A percentile compares a stretch with the other conserved stretches of the same genome.
These are phyloP conservation scores for Molossus alvarezi DNA, from an alignment of 2,797 vertebrate genomes.

Conservation along the genomic window DNA sequence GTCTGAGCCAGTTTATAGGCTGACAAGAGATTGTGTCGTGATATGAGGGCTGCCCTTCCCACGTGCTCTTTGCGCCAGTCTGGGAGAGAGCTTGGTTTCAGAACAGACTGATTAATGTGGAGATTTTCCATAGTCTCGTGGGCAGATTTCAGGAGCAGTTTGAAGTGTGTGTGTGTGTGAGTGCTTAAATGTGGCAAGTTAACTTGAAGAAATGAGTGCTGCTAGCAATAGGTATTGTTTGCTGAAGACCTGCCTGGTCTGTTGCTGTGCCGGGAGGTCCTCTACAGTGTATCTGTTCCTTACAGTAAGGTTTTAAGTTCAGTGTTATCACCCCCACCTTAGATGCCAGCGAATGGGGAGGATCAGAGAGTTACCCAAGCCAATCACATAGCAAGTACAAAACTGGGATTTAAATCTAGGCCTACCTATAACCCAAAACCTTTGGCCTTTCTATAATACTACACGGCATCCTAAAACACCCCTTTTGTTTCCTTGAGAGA, in stretches of 20 bases:
- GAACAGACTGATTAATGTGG: background rate
- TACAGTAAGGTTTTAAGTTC: conserved; percentile 4
- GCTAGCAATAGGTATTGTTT: background rate
- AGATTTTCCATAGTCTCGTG: background rate
- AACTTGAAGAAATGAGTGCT: background rate
- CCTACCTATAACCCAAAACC: conserved; percentile 5
- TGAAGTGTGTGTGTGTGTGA: background rate
- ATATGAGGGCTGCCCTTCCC: background rate
- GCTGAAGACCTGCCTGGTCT: background rate
- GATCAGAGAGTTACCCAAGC: background rate
- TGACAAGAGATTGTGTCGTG: background rate
- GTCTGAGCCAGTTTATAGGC: background rate
- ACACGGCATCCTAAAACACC: background rate
- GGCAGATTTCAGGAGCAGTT: background rate
- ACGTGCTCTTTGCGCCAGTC: background rate
- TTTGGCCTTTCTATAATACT: background rate
- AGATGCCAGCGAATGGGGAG: background rate
- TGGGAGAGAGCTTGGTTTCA: background rate
- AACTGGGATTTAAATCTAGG: background rate
- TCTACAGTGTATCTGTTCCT: conserved; percentile 2
- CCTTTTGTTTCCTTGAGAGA: conserved; percentile 17
- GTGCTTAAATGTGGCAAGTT: background rate
- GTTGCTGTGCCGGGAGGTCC: background rate
- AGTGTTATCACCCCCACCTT: background rate
- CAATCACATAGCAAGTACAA: background rate